phyloP scores from a whole-genome alignment of 2,797 vertebrate genomes.

The Cynodonichthys magdalenae region DNA sequence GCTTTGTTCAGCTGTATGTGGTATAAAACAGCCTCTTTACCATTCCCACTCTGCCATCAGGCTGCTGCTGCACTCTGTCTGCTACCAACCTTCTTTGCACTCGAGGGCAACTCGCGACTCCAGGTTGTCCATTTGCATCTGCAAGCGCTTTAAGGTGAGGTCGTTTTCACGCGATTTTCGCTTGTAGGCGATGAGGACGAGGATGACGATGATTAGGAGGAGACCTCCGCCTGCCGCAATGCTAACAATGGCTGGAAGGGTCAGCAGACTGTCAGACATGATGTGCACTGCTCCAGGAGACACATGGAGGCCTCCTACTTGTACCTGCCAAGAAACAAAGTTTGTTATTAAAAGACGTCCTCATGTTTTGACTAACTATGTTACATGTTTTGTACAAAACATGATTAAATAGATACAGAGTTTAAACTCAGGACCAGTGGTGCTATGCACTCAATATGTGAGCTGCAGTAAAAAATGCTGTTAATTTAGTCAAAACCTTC shows the following conservation, averaged over 20 bases:
- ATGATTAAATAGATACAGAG: conserved; percentile 15
- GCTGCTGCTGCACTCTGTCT: not conserved
- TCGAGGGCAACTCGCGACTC: conserved; percentile 96
- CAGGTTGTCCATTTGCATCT: conserved; percentile 99
- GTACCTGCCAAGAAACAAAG: conserved; percentile 81
- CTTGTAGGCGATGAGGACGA: conserved; percentile 98
- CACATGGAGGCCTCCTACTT: conserved; percentile 92
- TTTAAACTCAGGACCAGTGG: conserved; percentile 31
- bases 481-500: conserved; percentile 50
- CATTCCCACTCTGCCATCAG: not conserved
- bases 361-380: not conserved
- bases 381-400: not conserved
- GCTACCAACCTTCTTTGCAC: conserved; percentile 92
- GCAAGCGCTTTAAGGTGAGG: conserved; percentile 95
- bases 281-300: conserved; percentile 93
- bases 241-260: conserved; percentile 94
- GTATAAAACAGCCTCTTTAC: conserved; percentile 22
- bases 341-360: not conserved
- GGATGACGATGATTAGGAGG: conserved; percentile 97
- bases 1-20: conserved; percentile 11
- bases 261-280: conserved; percentile 94
- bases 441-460: conserved; percentile 54
- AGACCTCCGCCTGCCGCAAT: conserved; percentile 96
- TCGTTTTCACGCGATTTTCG: conserved; percentile 97
- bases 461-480: conserved; percentile 53